Conservation (phyloP, 2,888 invertebrate genomes). For the Pterostichus madidus region DNA sequence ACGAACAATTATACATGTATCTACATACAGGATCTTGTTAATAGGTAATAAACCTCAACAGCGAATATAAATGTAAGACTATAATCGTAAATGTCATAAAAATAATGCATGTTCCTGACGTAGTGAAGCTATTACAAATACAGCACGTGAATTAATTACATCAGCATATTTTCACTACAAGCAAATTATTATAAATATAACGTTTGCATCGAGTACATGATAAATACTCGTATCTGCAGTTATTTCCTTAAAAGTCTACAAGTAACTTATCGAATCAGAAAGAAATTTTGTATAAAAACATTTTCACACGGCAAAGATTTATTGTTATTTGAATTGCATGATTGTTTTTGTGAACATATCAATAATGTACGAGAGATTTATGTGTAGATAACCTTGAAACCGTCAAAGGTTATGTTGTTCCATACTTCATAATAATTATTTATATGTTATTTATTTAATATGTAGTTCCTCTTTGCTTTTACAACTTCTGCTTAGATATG, state of each 20-base stretch:
- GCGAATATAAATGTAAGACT: neutral
- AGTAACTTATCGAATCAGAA: neutral
- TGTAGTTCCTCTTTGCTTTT: constrained; percentile 4
- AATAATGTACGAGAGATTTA: neutral
- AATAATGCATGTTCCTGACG: too few species aligned
- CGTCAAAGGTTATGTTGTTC: constrained; percentile 16
- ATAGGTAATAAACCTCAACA: neutral
- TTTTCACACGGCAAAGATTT: constrained; percentile 32
- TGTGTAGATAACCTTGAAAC: constrained; percentile 28
- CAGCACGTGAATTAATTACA: neutral
- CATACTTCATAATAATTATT: constrained; percentile 13
- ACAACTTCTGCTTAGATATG: neutral
- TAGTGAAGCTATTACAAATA: too few species aligned
- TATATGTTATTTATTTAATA: constrained; percentile 10
- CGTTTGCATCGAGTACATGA: neutral
- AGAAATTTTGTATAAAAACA: constrained; percentile 5
- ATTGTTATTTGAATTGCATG: constrained; percentile 42
- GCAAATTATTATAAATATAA: neutral
- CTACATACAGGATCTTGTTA: constrained; percentile 2
- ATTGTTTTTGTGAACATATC: constrained; percentile 4
- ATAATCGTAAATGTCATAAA: neutral
- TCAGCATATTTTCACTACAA: neutral
- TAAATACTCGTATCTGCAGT: too few species aligned
- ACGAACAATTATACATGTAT: neutral
- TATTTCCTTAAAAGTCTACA: neutral